Base-by-base conservation (phyloP, 2,888 invertebrate species). In the Alloscopus bannaensis region DNA sequence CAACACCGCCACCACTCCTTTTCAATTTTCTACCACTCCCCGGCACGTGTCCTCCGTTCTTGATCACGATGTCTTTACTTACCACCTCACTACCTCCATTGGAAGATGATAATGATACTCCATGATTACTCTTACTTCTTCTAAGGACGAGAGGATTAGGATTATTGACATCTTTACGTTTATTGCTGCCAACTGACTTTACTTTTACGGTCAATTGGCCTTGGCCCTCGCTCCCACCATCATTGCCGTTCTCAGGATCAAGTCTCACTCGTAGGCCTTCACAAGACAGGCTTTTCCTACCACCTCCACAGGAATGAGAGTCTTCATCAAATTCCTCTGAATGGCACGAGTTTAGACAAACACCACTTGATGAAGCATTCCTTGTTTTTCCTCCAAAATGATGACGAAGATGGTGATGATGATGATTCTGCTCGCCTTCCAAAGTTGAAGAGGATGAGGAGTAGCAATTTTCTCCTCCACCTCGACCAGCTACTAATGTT, bases 161-260 rank as follows among this genome's bases (percentile, higher is more conserved):
- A 62, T 62, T 52, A 55, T n/a, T 55, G 26, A 13, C 26, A 16
- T 72, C 72, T 72, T 57, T 72, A 40, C 52, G 45, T 42, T 52
- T 50, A 18, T 40, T 62, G 36, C 16, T 16, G 8, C 55, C 55
- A 36, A 36, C 36, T 31, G 28, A 22, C 18, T 73, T 65, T 13
- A 73, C 57, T 73, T 73, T 65, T 50, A 64, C 57, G 13, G 55
- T 45, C 73, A 73, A 52, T 64, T 64, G 72, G 65, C 65, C 65
- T 65, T 73, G 64, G 73, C 57, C 62, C 55, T 57, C 40, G 11
- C 24, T 31, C 28, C 20, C 22, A 22, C 26, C 57, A 47, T 64
- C 36, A 28, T 70, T 20, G 1, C 16, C 70, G 2, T 59, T 45
- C 20, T 62, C 45, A 52, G 59, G 0, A 47, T 16, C 52, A 22